These are phyloP conservation scores for Drosophila micromelanica DNA, from an alignment of 1,140 invertebrate genomes.

Conservation along the genomic window DNA sequence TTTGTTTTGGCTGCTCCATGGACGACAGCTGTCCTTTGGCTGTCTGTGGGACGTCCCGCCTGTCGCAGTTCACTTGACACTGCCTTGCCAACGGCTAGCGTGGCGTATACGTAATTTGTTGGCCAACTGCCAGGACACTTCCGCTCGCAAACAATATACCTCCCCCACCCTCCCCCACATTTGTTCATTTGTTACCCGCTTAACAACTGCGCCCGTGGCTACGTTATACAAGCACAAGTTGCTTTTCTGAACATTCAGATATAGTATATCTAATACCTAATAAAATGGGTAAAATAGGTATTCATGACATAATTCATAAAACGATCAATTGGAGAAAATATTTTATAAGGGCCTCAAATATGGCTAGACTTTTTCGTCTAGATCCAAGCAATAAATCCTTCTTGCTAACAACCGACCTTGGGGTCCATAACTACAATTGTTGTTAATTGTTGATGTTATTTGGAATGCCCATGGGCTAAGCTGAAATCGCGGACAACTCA, in stretches of 20 bases:
- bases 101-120: slow-evolving; percentile 51
- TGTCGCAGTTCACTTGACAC: slow-evolving; percentile 35
- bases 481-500: too few species aligned
- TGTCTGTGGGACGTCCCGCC: slow-evolving; percentile 3
- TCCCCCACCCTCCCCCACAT: background rate
- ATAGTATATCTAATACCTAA: background rate
- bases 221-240: background rate
- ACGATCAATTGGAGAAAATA: too few species aligned
- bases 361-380: too few species aligned
- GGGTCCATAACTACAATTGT: too few species aligned
- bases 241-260: slow-evolving; percentile 4
- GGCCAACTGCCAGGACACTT: slow-evolving; percentile 39
- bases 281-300: background rate
- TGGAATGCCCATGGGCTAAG: too few species aligned
- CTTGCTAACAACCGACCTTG: too few species aligned
- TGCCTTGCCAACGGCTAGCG: slow-evolving; percentile 22
- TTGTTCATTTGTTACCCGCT: slow-evolving; percentile 26
- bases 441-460: too few species aligned
- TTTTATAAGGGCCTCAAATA: too few species aligned
- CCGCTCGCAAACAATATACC: slow-evolving; percentile 23
- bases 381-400: too few species aligned
- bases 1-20: slow-evolving; percentile 31
- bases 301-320: too few species aligned
- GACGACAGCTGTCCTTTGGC: slow-evolving; percentile 27
- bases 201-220: slow-evolving; percentile 1